Evolutionary conservation across 2,888 invertebrate species (phyloP).

Genomic region (Horisme vitalbata): DNA sequence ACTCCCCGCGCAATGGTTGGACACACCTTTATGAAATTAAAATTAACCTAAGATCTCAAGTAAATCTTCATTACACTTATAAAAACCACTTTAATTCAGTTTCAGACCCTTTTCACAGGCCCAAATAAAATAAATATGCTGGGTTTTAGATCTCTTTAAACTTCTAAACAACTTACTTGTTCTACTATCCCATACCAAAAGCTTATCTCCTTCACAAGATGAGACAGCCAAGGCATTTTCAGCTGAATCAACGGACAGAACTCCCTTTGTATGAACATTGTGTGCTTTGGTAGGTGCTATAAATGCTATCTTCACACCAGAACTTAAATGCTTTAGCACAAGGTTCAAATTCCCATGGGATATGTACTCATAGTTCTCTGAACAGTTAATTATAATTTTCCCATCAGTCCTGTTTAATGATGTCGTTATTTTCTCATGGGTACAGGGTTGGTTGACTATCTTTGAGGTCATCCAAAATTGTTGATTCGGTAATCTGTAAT

Average conservation of each 20-base stretch:
- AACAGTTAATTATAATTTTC: slow-evolving; percentile 66
- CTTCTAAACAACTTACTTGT: slow-evolving; percentile 80
- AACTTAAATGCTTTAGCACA: slow-evolving; percentile 67
- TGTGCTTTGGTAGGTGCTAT: slow-evolving; percentile 76
- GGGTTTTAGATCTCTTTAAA: too few relatives aligned
- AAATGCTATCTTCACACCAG: slow-evolving; percentile 73
- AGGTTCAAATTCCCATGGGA: slow-evolving; percentile 66
- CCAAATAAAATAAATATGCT: too few relatives aligned
- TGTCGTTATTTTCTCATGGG: slow-evolving; percentile 67
- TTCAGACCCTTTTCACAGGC: too few relatives aligned
- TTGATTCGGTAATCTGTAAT: slow-evolving; percentile 68
- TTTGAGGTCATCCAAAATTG: slow-evolving; percentile 80
- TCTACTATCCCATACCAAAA: slow-evolving; percentile 85
- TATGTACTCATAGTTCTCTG: slow-evolving; percentile 66
- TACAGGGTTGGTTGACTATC: slow-evolving; percentile 60
- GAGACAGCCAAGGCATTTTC: slow-evolving; percentile 85
- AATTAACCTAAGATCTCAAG: too few relatives aligned
- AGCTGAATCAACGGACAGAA: slow-evolving; percentile 80
- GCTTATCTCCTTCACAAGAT: slow-evolving; percentile 81
- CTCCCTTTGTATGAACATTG: slow-evolving; percentile 71
- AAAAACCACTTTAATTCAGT: too few relatives aligned
- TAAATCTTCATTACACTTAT: too few relatives aligned
- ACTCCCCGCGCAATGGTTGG: too few relatives aligned
- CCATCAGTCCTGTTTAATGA: slow-evolving; percentile 55
- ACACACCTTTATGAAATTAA: too few relatives aligned